These are phyloP conservation scores for Apis cerana DNA, from an alignment of 1,140 invertebrate species.

Conservation along the genomic window DNA sequence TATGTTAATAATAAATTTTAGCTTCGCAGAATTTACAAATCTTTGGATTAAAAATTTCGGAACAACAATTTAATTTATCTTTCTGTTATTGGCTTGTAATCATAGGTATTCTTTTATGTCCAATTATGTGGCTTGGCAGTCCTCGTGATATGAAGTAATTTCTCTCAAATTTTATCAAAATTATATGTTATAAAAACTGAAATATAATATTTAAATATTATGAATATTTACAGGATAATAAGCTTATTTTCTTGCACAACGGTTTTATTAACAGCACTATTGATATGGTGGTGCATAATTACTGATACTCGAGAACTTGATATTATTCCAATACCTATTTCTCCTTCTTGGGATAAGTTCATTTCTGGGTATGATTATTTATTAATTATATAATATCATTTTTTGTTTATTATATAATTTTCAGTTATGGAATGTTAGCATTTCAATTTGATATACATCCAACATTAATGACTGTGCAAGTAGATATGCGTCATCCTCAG, in stretches of 20 bases:
- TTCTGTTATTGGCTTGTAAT: constrained; percentile 90
- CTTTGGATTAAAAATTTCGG: constrained; percentile 85
- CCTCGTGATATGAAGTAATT: constrained; percentile 91
- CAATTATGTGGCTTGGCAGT: constrained; percentile 91
- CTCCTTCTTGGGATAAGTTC: constrained; percentile 77
- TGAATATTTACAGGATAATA: constrained; percentile 67
- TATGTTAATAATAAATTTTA: constrained; percentile 73
- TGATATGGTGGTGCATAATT: constrained; percentile 78
- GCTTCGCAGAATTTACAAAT: constrained; percentile 89
- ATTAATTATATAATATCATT: neutral
- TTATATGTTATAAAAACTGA: neutral
- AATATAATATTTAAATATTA: neutral
- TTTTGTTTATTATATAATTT: neutral
- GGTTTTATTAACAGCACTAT: constrained; percentile 68
- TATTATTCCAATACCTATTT: constrained; percentile 65
- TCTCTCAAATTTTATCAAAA: neutral
- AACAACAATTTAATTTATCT: constrained; percentile 84
- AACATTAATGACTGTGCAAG: constrained; percentile 88
- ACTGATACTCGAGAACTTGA: constrained; percentile 68
- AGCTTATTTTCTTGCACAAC: constrained; percentile 66
- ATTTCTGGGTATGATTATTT: constrained; percentile 70
- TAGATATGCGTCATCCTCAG: constrained; percentile 87
- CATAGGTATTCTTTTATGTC: constrained; percentile 86
- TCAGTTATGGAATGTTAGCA: constrained; percentile 77
- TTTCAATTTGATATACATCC: constrained; percentile 90